Base-by-base conservation (phyloP, 1,140 invertebrate genomes). In the Grapholita molesta region DNA sequence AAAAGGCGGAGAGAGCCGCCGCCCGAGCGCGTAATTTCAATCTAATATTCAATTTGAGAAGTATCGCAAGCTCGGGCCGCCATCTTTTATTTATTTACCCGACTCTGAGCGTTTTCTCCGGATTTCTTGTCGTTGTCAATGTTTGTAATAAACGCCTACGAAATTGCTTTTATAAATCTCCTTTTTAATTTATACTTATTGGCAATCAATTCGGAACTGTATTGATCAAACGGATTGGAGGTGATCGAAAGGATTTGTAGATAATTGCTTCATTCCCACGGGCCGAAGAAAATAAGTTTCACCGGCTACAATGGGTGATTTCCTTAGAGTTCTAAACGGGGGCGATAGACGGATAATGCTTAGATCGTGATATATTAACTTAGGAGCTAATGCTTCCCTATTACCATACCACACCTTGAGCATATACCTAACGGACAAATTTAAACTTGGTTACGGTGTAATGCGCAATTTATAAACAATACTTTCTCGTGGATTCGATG, bases 21-120 rank as follows among this genome's bases (percentile, higher is more conserved):
- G 83, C 80, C 80, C 78, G 84, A 84, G 84, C 85, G 85, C 80
- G 85, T 90, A 90, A 89, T 90, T 90, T 86, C 86, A 90, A 89
- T 90, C 82, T 90, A 85, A 90, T 90, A 90, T 89, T 89, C 84
- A 88, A 88, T 87, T 88, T 88, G 86, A 87, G 78, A 85, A 84
- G 82, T 86, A 86, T 83, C 80, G 79, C 78, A 78, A 79, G 81
- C 70, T 80, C 76, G 75, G 67, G 70, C 73, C 72, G 78, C 76
- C 80, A 83, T 85, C 78, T 88, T 86, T 84, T 88, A 85, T 88
- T 87, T 88, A 88, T 88, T 81, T 80, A 79, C 74, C 83, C 69
- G 69, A 74, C 69, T 81, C 68, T 71, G 78, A 85, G 73, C 79
- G 75, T 85, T 80, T 84, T 78, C 74, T 70, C 75, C 68, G 75